Evolutionary conservation across 2,113 vertebrate species (phyloP).

Genomic region (Gasterosteus aculeatus): DNA sequence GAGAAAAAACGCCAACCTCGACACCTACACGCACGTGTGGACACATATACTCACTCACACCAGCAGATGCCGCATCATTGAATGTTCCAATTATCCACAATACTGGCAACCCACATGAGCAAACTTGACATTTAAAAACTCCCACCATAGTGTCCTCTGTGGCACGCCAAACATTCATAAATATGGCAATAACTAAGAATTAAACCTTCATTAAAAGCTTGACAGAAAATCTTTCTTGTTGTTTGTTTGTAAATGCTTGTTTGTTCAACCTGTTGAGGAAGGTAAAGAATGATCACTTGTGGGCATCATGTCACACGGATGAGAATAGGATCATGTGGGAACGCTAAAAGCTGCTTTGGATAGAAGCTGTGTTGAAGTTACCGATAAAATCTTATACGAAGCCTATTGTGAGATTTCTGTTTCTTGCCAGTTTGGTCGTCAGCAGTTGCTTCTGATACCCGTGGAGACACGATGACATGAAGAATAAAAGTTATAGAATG

Average conservation of each 20-base stretch:
- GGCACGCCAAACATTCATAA: constrained; percentile 28
- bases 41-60: constrained; percentile 26
- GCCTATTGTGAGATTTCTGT: background rate
- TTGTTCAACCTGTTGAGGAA: background rate
- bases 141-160: constrained; percentile 45
- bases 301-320: constrained; percentile 12
- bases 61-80: constrained; percentile 17
- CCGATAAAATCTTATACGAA: background rate
- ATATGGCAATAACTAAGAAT: constrained; percentile 26
- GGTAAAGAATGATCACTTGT: constrained; percentile 2
- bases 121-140: constrained; percentile 66
- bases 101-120: constrained; percentile 50
- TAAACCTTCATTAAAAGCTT: constrained; percentile 8
- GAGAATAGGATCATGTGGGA: background rate
- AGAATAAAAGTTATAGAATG: background rate
- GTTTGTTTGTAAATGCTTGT: constrained; percentile 9
- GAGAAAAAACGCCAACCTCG: constrained; percentile 7
- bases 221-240: background rate
- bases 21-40: constrained; percentile 21
- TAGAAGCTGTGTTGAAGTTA: background rate
- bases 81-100: constrained; percentile 50
- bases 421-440: too few species aligned
- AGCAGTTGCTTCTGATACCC: constrained; percentile 19
- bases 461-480: constrained; percentile 3
- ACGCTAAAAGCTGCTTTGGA: constrained; percentile 2